These are phyloP conservation scores for Helicoverpa assulta DNA, from an alignment of 2,888 invertebrate species.

Conservation along the genomic window DNA sequence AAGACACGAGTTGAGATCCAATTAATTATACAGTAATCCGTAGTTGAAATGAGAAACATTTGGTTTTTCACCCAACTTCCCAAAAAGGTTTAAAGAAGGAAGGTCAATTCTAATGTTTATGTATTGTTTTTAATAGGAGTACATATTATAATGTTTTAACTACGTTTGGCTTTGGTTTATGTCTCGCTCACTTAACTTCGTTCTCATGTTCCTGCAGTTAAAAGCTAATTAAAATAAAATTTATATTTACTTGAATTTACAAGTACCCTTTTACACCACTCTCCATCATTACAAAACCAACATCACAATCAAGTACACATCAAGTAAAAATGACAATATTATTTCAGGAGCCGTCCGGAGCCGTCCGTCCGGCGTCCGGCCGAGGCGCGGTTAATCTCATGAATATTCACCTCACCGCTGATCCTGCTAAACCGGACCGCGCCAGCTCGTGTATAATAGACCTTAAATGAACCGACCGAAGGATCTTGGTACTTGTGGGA, in stretches of 20 bases:
- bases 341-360: constrained; percentile 63
- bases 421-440: constrained; percentile 62
- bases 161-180: no score
- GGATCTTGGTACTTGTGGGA: constrained; percentile 52
- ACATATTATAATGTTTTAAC: no score
- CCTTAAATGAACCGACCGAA: constrained; percentile 28
- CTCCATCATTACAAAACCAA: not conserved
- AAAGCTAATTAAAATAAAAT: no score
- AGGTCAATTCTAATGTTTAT: no score
- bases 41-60: no score
- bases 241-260: no score
- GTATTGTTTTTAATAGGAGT: no score
- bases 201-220: no score
- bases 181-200: no score
- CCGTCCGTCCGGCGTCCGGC: constrained; percentile 45
- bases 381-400: constrained; percentile 75
- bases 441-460: constrained; percentile 60
- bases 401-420: constrained; percentile 79
- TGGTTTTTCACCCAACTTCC: no score
- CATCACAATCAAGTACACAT: constrained; percentile 53
- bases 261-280: no score
- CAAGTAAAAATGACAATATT: constrained; percentile 69
- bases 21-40: not conserved
- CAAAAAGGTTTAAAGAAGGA: no score
- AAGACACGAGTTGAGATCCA: not conserved